Evolutionary conservation across 2,888 invertebrate species (phyloP).

Genomic region (Lasioglossum morio): DNA sequence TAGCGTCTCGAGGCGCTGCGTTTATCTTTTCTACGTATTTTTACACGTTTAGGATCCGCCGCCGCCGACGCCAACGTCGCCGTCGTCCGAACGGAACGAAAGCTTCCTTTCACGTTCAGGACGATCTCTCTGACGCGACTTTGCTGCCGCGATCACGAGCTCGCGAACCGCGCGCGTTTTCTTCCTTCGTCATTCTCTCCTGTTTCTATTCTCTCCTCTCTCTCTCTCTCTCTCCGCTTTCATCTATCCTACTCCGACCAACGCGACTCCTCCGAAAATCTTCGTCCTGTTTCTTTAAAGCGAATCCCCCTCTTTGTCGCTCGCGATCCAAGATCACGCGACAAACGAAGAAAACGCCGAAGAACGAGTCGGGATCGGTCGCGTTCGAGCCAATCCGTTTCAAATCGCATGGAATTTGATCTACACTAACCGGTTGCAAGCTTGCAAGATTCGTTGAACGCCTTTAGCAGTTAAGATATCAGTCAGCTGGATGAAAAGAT

Average conservation of each 20-base stretch:
- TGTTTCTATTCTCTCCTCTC: not conserved
- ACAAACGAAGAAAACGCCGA: slow-evolving; percentile 9
- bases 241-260: not conserved
- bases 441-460: not conserved
- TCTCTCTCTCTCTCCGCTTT: not conserved
- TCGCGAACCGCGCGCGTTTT: slow-evolving; percentile 35
- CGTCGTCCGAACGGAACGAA: slow-evolving; percentile 49
- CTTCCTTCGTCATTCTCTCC: not conserved
- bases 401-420: not conserved
- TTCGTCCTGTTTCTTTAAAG: not conserved
- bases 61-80: slow-evolving; percentile 39
- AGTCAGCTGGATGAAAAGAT: not conserved
- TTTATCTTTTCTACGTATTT: slow-evolving; percentile 81
- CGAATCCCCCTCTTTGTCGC: slow-evolving; percentile 24
- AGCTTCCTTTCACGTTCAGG: slow-evolving; percentile 16
- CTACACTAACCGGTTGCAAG: not conserved
- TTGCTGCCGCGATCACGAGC: slow-evolving; percentile 47
- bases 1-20: slow-evolving; percentile 63
- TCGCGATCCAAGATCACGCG: slow-evolving; percentile 43
- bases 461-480: not conserved
- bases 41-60: slow-evolving; percentile 75
- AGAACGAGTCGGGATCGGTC: not conserved
- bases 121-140: slow-evolving; percentile 53
- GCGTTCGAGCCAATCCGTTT: slow-evolving; percentile 11
- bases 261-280: not conserved